Evolutionary conservation across 2,113 vertebrate genomes (phyloP), one percentile per base, ranked within the genome.

Genomic region (Cisticola juncidis): DNA sequence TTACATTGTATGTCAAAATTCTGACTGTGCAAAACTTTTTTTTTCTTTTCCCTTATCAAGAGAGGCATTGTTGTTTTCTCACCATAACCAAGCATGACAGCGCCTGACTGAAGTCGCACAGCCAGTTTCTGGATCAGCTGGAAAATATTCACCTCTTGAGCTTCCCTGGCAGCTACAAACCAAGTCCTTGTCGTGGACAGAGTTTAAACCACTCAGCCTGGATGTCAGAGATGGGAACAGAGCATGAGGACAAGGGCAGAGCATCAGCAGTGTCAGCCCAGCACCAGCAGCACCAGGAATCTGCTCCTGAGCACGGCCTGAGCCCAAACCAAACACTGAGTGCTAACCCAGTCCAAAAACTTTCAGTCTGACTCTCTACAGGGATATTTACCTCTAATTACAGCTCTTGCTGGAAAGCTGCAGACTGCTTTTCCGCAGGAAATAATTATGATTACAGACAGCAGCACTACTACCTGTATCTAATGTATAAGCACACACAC

Each of bases 1-100:
- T 98, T 98, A 97, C 98, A 98, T 81, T 94, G 92, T 96, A 96
- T 94, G 96, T 97, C 97, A 97, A 92, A 97, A 93, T 96, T 97
- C 88, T 97, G 96, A 97, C 97, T 96, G 91, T 86, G 68, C 91
- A 95, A 94, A 95, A 94, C 94, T 95, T 69, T 76, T 42, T n/a
- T 9, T 50, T 50, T 45, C 16, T 44, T 16, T 14, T 33, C 66
- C 84, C 56, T 95, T 95, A 96, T 97, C 95, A 97, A 97, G 95
- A 92, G 95, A 96, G 85, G 97, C 97, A 97, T 94, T 97, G 97
- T 95, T 97, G 93, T 94, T 96, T 95, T 93, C 94, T 95, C 95
- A 92, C 95, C 94, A 97, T 93, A 98, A 97, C 96, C 81, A 97
- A 96, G 93, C 92, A 29, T 97, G 97, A 97, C 97, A 97, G 95